These are phyloP conservation scores for Drosophila greeni DNA, from an alignment of 2,888 invertebrate genomes.

Conservation along the genomic window DNA sequence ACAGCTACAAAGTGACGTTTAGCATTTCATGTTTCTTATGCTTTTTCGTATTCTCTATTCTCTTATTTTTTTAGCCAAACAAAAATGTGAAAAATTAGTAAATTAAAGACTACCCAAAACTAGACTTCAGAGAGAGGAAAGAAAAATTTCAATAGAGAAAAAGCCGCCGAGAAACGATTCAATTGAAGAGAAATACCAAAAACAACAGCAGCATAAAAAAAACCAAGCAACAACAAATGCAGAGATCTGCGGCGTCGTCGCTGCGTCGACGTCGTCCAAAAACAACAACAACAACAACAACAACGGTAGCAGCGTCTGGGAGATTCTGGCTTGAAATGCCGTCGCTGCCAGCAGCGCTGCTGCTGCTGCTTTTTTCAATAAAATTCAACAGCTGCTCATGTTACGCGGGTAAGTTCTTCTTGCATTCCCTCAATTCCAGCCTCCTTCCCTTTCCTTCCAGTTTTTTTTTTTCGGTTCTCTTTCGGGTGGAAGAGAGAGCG, in stretches of 20 bases:
- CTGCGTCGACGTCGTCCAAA: conserved; percentile 52
- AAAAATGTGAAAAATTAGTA: conserved; percentile 28
- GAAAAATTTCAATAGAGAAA: conserved; percentile 15
- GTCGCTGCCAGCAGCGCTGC: conserved; percentile 41
- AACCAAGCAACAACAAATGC: conserved; percentile 52
- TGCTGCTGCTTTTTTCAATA: conserved; percentile 43
- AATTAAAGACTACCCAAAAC: conserved; percentile 10
- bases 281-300: conserved; percentile 12
- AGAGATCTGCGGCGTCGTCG: conserved; percentile 65
- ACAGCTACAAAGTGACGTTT: conserved; percentile 46
- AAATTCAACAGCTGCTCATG: conserved; percentile 65
- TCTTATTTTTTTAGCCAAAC: conserved; percentile 24
- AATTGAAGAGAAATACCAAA: conserved; percentile 24
- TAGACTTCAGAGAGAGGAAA: conserved; percentile 15
- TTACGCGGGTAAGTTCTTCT: conserved; percentile 67
- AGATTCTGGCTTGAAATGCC: conserved; percentile 47
- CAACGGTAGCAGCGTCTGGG: conserved; percentile 13
- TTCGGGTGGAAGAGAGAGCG: conserved; percentile 21
- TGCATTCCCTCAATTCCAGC: conserved; percentile 9
- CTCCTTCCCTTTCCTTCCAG: background rate
- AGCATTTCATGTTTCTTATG: conserved; percentile 41
- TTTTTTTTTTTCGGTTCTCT: conserved; percentile 26
- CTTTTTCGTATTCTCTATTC: conserved; percentile 5
- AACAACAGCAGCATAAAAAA: conserved; percentile 10
- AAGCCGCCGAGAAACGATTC: conserved; percentile 22